Percentiles rank a stretch among this genome's conserved stretches.
phyloP scores from a whole-genome alignment of 2,888 invertebrate species.

The Abrostola triplasia region DNA sequence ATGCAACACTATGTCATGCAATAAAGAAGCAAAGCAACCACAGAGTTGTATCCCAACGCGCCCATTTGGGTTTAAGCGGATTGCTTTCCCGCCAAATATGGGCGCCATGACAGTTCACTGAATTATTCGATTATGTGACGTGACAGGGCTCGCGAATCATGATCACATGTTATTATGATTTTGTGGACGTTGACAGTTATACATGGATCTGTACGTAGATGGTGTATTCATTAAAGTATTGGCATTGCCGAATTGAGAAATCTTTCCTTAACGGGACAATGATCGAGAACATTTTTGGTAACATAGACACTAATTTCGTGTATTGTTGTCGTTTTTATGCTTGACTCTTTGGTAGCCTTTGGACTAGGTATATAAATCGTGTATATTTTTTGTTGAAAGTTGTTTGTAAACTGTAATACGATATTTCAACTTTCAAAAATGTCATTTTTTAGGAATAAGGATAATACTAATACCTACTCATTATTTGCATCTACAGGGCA shows the following conservation, averaged over 20 bases:
- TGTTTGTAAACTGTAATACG: not conserved
- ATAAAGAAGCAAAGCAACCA: conserved; percentile 77
- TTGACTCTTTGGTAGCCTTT: not conserved
- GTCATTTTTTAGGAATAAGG: too few relatives aligned
- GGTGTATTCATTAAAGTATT: conserved; percentile 77
- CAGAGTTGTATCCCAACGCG: conserved; percentile 69
- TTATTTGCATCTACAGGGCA: too few relatives aligned
- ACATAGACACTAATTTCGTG: conserved; percentile 50
- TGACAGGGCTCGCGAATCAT: conserved; percentile 72
- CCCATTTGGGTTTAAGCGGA: conserved; percentile 84
- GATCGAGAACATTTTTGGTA: conserved; percentile 35
- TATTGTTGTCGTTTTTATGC: conserved; percentile 39
- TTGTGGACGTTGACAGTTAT: conserved; percentile 52
- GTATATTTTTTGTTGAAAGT: not conserved
- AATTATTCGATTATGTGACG: conserved; percentile 86
- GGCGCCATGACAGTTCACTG: conserved; percentile 84
- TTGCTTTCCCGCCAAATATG: conserved; percentile 88
- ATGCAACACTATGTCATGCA: conserved; percentile 74
- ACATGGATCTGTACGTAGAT: conserved; percentile 55
- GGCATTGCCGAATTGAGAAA: conserved; percentile 74
- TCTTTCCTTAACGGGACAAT: conserved; percentile 60
- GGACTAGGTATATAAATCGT: too few relatives aligned
- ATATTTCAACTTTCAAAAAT: too few relatives aligned
- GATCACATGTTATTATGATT: conserved; percentile 71
- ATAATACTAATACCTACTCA: too few relatives aligned